phyloP scores from a whole-genome alignment of 1,140 invertebrate genomes.

The Chrysomallon squamiferum region DNA sequence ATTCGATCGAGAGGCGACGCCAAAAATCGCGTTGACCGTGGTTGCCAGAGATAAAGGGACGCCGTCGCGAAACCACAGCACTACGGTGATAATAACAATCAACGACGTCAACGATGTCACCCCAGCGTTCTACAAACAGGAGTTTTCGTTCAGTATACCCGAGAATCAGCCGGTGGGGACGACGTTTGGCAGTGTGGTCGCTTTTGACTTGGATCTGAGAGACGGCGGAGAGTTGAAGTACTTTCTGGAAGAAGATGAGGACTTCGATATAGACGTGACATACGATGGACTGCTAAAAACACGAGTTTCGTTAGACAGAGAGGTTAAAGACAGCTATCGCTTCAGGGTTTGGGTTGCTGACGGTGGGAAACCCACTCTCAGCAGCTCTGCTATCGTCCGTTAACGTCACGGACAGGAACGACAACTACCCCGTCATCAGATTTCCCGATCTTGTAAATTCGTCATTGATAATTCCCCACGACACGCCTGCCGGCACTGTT shows the following conservation, averaged over 20 bases:
- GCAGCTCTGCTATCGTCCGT: slow-evolving; percentile 74
- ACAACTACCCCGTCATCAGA: slow-evolving; percentile 59
- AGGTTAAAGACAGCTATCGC: slow-evolving; percentile 82
- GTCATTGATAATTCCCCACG: slow-evolving; percentile 11
- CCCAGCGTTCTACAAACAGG: neutral
- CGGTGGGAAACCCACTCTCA: slow-evolving; percentile 69
- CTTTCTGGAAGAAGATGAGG: neutral
- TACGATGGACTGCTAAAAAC: neutral
- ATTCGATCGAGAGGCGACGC: slow-evolving; percentile 1
- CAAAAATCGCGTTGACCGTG: neutral
- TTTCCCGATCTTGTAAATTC: slow-evolving; percentile 70
- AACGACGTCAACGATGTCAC: neutral
- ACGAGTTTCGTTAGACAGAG: slow-evolving; percentile 84
- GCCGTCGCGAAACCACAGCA: neutral
- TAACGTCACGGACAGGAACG: slow-evolving; percentile 81
- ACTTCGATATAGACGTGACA: slow-evolving; percentile 72
- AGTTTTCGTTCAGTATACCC: neutral
- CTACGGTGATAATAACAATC: neutral
- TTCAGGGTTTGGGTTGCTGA: slow-evolving; percentile 85
- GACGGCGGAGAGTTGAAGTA: slow-evolving; percentile 72
- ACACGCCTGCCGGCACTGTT: slow-evolving; percentile 14
- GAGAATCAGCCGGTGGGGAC: slow-evolving; percentile 1
- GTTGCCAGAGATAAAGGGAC: neutral
- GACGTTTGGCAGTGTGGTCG: slow-evolving; percentile 66
- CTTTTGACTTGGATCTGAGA: slow-evolving; percentile 88